phyloP scores from a whole-genome alignment of 2,113 vertebrate species.

The Acrocephalus kingi region DNA sequence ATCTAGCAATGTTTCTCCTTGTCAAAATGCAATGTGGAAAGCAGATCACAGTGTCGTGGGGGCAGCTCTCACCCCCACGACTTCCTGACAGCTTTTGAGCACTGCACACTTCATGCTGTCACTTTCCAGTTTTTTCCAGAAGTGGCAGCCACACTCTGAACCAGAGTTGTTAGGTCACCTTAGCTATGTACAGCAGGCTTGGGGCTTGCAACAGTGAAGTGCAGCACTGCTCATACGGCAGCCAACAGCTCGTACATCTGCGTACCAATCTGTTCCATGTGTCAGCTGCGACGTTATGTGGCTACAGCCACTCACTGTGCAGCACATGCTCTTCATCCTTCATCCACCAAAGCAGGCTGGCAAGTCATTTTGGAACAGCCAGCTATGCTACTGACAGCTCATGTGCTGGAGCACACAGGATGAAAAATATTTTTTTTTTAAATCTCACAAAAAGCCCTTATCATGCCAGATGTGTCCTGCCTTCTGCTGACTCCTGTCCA shows the following conservation, averaged over 20 bases:
- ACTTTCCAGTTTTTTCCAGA: neutral
- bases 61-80: neutral
- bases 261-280: neutral
- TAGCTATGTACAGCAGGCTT: neutral
- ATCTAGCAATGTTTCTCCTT: neutral
- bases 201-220: neutral
- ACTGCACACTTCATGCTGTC: neutral
- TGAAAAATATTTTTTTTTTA: neutral
- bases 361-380: neutral
- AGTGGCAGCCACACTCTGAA: neutral
- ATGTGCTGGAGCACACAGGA: neutral
- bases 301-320: neutral
- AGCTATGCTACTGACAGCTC: neutral
- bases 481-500: neutral
- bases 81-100: neutral
- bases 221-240: neutral
- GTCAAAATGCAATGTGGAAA: neutral
- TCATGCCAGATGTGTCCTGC: neutral
- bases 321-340: neutral
- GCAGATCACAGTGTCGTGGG: fast-evolving
- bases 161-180: neutral
- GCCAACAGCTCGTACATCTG: neutral
- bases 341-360: neutral
- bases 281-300: neutral
- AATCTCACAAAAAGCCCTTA: neutral